These are phyloP conservation scores for Atethmia centrago DNA, from an alignment of 2,888 invertebrate genomes.

Conservation along the genomic window DNA sequence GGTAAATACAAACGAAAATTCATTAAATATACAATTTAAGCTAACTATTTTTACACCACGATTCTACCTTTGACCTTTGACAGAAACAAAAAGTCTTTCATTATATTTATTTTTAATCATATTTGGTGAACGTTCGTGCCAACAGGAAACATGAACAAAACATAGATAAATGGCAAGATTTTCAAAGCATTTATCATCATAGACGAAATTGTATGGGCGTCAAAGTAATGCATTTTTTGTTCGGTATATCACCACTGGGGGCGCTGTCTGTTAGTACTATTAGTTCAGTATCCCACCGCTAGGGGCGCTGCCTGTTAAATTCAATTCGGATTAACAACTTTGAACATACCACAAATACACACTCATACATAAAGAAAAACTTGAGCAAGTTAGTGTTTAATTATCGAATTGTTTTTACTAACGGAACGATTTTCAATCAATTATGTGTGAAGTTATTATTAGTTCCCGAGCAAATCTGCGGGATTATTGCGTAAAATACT, in stretches of 20 bases:
- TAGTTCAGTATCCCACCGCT: background rate
- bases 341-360: conserved; percentile 54
- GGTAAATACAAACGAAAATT: background rate
- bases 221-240: background rate
- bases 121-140: background rate
- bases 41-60: background rate
- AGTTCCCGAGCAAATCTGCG: background rate
- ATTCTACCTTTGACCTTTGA: background rate
- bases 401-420: conserved; percentile 23
- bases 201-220: background rate
- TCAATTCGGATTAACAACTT: conserved; percentile 55
- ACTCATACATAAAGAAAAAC: conserved; percentile 56
- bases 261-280: conserved; percentile 1
- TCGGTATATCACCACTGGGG: background rate
- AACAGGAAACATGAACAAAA: too few species aligned
- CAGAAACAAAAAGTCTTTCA: background rate
- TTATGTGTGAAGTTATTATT: background rate
- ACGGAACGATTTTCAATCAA: conserved; percentile 59
- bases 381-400: conserved; percentile 66
- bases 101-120: background rate
- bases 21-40: background rate
- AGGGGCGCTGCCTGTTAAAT: conserved; percentile 19
- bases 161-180: conserved; percentile 59
- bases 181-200: conserved; percentile 22
- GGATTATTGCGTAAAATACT: background rate